Evolutionary conservation across 2,113 vertebrate species (phyloP), one percentile per base, ranked within the genome.

Genomic region (Pimephales promelas): DNA sequence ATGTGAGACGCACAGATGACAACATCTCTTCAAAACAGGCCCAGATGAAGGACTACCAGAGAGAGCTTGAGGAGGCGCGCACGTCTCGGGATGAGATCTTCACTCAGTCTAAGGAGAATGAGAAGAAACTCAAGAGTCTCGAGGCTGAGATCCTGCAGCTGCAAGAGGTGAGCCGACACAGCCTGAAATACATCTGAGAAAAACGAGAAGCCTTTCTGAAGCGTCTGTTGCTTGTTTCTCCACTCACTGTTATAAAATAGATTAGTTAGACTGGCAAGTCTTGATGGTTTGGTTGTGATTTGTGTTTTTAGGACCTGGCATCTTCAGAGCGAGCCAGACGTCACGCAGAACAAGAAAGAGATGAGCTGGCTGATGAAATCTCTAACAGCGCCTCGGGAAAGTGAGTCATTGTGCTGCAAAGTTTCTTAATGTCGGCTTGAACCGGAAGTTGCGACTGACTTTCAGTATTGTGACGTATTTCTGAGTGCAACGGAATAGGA

Each of bases 31-130:
- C 16, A 24, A 36, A 59, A 16, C 88, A 99, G 97, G 96, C 95
- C 81, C 98, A 99, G 90, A 97, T 97, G 97, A 99, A 99, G 89
- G 98, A 99, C 88, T 98, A 97, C 78, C 98, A 99, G 62, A 93
- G 97, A 82, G 97, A 99, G 90, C 91, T 99, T 86, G 97, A 99
- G 81, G 98, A 99, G 87, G 97, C 98, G 0, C 94, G 97, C 34
- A 92, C 97, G 0, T 98, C 98, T 84, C 93, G 98, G 73, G 98
- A 99, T 16, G 98, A 99, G 91, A 98, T 98, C 92, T 99, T 99
- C 84, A 92, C 95, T 14, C 97, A 97, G 86, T 98, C 97, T 73
- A 99, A 99, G 88, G 98, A 99, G 87, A 99, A 97, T 5, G 97
- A 99, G 89, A 99, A 99, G 94, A 99, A 98, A 59, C 91, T 99